Percentiles rank a stretch among this genome's conserved stretches.
Conservation (phyloP, 2,113 vertebrate species). For the Etheostoma spectabile region DNA sequence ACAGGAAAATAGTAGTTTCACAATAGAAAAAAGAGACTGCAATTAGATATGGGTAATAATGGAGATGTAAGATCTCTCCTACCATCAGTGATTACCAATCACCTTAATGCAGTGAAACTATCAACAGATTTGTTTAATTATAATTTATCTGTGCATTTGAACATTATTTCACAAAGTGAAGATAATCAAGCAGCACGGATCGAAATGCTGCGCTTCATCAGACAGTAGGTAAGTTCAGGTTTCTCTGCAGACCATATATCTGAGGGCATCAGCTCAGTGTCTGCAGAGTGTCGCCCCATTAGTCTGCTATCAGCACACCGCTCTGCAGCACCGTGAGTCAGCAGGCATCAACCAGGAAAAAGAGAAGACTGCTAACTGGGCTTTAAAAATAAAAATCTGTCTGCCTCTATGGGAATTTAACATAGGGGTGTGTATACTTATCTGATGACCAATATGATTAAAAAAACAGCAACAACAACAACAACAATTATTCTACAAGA, state of each 20-base stretch:
- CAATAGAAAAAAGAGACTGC: neutral
- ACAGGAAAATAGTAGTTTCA: too few species aligned
- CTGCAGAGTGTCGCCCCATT: constrained; percentile 39
- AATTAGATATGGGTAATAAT: neutral
- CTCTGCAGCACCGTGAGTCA: constrained; percentile 75
- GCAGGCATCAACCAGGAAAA: constrained; percentile 54
- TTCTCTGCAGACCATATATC: constrained; percentile 63
- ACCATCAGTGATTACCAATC: neutral
- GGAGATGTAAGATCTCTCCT: neutral
- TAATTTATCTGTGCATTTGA: neutral
- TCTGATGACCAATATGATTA: too few species aligned
- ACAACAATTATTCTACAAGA: too few species aligned
- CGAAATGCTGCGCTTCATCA: neutral
- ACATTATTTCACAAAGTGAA: constrained; percentile 1
- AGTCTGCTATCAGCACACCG: constrained; percentile 45
- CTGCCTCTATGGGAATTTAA: too few species aligned
- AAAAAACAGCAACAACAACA: too few species aligned
- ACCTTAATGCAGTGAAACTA: neutral
- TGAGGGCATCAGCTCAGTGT: constrained; percentile 39
- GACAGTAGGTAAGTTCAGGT: constrained; percentile 43
- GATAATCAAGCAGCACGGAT: constrained; percentile 1
- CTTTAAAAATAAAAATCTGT: too few species aligned
- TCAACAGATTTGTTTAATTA: neutral
- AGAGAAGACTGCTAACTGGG: constrained; percentile 2
- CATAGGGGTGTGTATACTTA: too few species aligned